These are phyloP conservation scores for Lasioglossum baleicum DNA, from an alignment of 1,140 invertebrate genomes.

Conservation along the genomic window DNA sequence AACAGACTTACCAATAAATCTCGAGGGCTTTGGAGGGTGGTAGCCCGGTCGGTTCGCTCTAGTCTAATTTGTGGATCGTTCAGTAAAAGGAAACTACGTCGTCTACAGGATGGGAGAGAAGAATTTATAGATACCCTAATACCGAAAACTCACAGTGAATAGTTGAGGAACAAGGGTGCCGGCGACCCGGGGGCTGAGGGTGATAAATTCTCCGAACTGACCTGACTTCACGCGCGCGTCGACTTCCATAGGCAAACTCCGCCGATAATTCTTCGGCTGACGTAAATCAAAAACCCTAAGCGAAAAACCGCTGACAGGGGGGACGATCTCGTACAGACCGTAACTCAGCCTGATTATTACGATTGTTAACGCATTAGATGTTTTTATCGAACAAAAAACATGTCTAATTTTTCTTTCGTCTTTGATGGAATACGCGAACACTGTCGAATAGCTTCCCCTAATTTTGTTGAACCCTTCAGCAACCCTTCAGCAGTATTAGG, in stretches of 20 bases:
- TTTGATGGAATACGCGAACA: too few relatives aligned
- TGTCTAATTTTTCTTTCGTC: too few relatives aligned
- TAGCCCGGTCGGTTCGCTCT: conserved; percentile 14
- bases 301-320: neutral
- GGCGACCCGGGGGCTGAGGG: neutral
- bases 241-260: conserved; percentile 36
- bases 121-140: conserved; percentile 67
- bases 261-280: conserved; percentile 54
- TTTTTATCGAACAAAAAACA: too few relatives aligned
- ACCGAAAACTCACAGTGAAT: conserved; percentile 64
- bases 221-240: conserved; percentile 18
- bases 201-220: conserved; percentile 56
- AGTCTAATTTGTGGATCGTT: conserved; percentile 62
- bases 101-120: conserved; percentile 47
- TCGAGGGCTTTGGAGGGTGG: conserved; percentile 2
- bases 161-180: conserved; percentile 35
- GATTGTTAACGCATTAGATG: neutral
- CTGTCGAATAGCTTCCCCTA: too few relatives aligned
- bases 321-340: neutral
- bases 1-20: conserved; percentile 58
- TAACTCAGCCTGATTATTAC: neutral
- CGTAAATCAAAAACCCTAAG: conserved; percentile 52
- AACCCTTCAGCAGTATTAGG: too few relatives aligned
- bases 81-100: conserved; percentile 57
- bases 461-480: too few relatives aligned